Base-by-base conservation (phyloP, 2,888 invertebrate species). In the Sphecodes monilicornis region DNA sequence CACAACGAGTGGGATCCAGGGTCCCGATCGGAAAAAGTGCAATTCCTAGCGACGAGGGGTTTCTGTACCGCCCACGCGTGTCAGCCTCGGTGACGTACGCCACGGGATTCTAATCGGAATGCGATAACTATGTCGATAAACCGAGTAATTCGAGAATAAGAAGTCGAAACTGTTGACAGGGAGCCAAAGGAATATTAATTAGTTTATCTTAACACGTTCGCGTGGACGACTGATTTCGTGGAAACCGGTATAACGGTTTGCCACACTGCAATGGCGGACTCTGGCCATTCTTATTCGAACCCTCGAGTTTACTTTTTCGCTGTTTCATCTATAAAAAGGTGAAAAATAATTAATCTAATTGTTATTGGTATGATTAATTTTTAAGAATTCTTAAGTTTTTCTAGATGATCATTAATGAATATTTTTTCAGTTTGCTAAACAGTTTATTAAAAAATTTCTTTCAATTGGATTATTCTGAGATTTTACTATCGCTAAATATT, bases 1-100 rank as follows among this genome's bases (percentile, higher is more conserved):
- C 77, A 68, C 68, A 32, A 66, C 70, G 72, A 82, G 86, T 78
- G 80, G 82, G 86, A 75, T 86, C 78, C 32, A 36, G 80, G 32
- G 64, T 32, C 10, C 29, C 26, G 75, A 43, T 43, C 66, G 32
- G 16, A 46, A 39, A 54, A 50, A 81, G 54, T n/a, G 36, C 72
- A 60, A 70, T 76, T 54, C 39, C 76, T 66, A 75, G 54, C 66
- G 39, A 32, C 54, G 46, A 57, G 57, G 54, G 84, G 39, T 84
- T 71, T 84, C 84, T 76, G 81, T 81, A 57, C 39, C 76, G 82
- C 66, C 85, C 39, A 80, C 85, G 73, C 71, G 43, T 11, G 73
- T 68, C 36, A 29, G 32, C 26, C 57, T 4, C 16, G 50, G 69
- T 74, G 64, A 18, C 41, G 78, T 78, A 70, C 71, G 39, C 82